Base-by-base conservation (phyloP, 1,140 invertebrate species). In the Asbolus verrucosus region DNA sequence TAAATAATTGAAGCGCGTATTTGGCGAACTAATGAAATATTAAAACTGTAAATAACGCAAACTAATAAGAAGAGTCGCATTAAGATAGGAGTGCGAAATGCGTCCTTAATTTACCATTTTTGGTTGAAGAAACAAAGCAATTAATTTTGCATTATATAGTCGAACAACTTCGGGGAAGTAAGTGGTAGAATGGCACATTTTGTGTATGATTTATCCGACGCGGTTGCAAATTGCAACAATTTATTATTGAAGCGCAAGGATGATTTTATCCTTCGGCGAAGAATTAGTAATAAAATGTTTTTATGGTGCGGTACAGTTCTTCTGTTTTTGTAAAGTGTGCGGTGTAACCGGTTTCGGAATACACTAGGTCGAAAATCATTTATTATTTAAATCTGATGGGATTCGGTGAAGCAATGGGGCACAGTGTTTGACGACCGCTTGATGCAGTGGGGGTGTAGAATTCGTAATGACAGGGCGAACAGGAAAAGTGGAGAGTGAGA, bases 351-450 rank as follows among this genome's bases (percentile, higher is more conserved):
- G 61, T 63, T 39, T 63, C 61, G 36, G 39, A 39, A 38, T 63
- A 63, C 15, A 63, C 15, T 63, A 39, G 61, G 61, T 63, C 36
- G 61, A 43, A 65, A 43, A 65, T 65, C 33, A 65, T 65, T 65
- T 65, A 65, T 65, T 65, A 65, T 65, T 65, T 65, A 65, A 65
- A 65, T 65, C 62, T 65, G 38, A 21, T 65, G 62, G 62, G 62
- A 65, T 65, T 65, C 21, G 41, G 36, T 65, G 15, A 33, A 43
- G 62, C 62, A 46, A 43, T 43, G 62, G 62, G 62, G 62, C 19
- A 38, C 39, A 65, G 38, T 65, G 36, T 65, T 65, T 65, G 38
- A 65, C 61, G 61, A 39, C 61, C 61, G 61, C 61, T 63, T 63
- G 61, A 63, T 63, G 33, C 61, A 63, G 61, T 63, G 39, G 61